Evolutionary conservation across 2,888 invertebrate species (phyloP).

Genomic region (Scelioninae gen. 1): DNA sequence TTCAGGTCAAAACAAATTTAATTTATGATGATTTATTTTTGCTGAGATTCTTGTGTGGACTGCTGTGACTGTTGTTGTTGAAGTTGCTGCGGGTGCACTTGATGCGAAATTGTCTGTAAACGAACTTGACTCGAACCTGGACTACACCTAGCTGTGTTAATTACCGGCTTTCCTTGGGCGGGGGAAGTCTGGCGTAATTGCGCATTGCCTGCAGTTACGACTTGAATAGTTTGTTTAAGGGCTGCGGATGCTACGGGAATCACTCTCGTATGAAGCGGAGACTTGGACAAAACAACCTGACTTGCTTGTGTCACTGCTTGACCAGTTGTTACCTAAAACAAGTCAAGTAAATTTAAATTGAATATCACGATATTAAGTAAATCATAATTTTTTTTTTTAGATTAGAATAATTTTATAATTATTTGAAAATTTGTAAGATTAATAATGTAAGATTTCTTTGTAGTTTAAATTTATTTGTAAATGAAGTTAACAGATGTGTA

Average conservation of each 20-base stretch:
- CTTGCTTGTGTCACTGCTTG: constrained; percentile 83
- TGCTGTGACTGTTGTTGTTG: constrained; percentile 70
- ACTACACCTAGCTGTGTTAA: constrained; percentile 85
- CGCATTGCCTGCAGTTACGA: constrained; percentile 82
- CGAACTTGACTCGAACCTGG: constrained; percentile 86
- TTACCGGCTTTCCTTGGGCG: constrained; percentile 80
- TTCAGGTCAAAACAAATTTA: constrained; percentile 15
- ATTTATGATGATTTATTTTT: constrained; percentile 49
- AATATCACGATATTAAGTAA: too few species aligned
- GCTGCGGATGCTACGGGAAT: constrained; percentile 87
- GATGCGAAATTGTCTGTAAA: constrained; percentile 87
- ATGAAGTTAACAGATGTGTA: too few species aligned
- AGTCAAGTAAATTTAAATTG: neutral
- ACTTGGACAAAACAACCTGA: constrained; percentile 87
- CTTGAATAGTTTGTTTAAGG: constrained; percentile 87
- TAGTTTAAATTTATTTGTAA: too few species aligned
- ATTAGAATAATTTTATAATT: too few species aligned
- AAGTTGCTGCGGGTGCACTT: constrained; percentile 74
- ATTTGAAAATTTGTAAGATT: too few species aligned
- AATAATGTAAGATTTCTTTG: too few species aligned
- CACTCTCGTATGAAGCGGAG: constrained; percentile 87
- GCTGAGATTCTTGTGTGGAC: constrained; percentile 69
- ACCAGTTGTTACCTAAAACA: constrained; percentile 54
- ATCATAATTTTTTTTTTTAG: too few species aligned
- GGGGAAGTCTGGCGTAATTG: constrained; percentile 84